Evolutionary conservation across 2,888 invertebrate genomes (phyloP).

Genomic region (Pollenia labialis): DNA sequence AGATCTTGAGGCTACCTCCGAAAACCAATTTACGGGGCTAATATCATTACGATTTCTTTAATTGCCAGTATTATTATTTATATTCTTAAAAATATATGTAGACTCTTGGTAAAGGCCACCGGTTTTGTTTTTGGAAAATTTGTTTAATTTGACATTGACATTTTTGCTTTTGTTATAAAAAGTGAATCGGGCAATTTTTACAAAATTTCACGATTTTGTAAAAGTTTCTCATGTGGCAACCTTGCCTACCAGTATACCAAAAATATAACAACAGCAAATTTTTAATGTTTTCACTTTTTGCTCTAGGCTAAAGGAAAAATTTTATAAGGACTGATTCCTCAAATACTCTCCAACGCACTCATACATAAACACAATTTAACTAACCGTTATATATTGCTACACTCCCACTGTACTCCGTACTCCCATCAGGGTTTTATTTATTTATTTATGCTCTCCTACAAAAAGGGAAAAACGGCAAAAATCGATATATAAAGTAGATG

Average conservation of each 20-base stretch:
- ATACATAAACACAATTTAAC: neutral
- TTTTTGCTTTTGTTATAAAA: too few species aligned
- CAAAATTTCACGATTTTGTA: too few species aligned
- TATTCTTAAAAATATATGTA: too few species aligned
- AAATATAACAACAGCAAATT: slow-evolving; percentile 15
- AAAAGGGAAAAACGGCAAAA: slow-evolving; percentile 29
- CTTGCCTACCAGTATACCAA: neutral
- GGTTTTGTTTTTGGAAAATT: too few species aligned
- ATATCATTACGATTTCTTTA: too few species aligned
- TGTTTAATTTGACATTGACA: too few species aligned
- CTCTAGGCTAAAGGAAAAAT: neutral
- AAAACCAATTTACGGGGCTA: too few species aligned
- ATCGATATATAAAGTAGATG: slow-evolving; percentile 57
- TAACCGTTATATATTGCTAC: neutral
- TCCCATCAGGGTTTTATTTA: slow-evolving; percentile 39
- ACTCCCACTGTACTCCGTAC: slow-evolving; percentile 16
- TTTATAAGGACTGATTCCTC: slow-evolving; percentile 22
- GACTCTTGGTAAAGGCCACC: too few species aligned
- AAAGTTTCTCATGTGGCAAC: too few species aligned
- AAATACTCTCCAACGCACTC: neutral
- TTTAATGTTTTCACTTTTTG: slow-evolving; percentile 65
- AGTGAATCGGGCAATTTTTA: too few species aligned
- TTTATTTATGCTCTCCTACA: slow-evolving; percentile 14
- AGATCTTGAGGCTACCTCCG: too few species aligned
- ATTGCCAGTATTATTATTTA: too few species aligned